Base-by-base conservation (phyloP, 2,113 vertebrate species). In the Amphiprion percula region DNA sequence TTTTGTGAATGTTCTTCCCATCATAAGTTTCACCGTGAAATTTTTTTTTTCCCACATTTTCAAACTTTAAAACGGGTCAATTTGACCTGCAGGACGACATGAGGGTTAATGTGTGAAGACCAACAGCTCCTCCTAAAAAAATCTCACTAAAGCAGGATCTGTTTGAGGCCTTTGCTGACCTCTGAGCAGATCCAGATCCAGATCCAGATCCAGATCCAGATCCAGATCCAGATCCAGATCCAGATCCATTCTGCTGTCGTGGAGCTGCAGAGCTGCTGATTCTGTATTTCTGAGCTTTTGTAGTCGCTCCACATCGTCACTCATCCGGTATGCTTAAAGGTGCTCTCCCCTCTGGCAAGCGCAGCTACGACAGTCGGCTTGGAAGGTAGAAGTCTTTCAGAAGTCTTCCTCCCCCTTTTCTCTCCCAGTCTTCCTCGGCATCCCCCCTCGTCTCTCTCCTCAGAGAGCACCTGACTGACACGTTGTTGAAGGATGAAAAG, bases 341-440 rank as follows among this genome's bases (percentile, higher is more conserved):
- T 89, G 88, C 89, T 92, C 84, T 93, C 79, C 90, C 93, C 91
- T 93, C 93, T 88, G 91, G 92, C 91, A 91, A 90, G 90, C 89
- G 64, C 77, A 80, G 82, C 84, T 81, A 89, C 88, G 92, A 89
- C 90, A 92, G 89, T 89, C 87, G 70, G 85, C 85, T 82, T 90
- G 89, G 77, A 88, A 92, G 88, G 86, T 78, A 58, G 76, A 87
- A 90, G 87, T 94, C 91, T 94, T 91, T 92, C 88, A 92, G 87
- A 94, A 93, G 77, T 88, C 77, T 82, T 79, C 74, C 47, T 74
- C 79, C 82, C 61, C 52, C 68, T 21, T 83, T 60, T 81, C 70
- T 88, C 74, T 78, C 70, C 53, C 56, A 60, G 75, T 87, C 83
- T 87, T 81, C 79, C 75, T 81, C 37, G 62, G 73, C 84, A 81